Evolutionary conservation across 2,888 invertebrate species (phyloP).

Genomic region (Spilosoma lubricipeda): DNA sequence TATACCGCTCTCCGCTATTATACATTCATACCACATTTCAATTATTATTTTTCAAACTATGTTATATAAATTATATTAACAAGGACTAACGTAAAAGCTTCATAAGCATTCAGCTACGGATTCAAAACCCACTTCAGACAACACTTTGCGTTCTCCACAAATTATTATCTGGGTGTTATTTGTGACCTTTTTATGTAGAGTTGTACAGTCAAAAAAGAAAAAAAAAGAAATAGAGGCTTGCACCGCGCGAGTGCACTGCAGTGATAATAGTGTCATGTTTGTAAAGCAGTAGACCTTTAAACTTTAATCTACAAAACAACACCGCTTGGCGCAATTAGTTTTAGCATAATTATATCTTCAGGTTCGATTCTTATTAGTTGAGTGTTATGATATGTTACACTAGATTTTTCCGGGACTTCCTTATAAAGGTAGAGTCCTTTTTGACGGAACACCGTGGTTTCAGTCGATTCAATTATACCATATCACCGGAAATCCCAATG

Average conservation of each 20-base stretch:
- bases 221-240: too few relatives aligned
- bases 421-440: neutral
- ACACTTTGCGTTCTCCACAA: too few relatives aligned
- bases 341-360: neutral
- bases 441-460: neutral
- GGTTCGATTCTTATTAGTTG: neutral
- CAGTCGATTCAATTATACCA: neutral
- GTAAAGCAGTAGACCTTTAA: neutral
- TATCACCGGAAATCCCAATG: neutral
- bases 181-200: too few relatives aligned
- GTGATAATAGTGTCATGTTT: neutral
- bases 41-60: too few relatives aligned
- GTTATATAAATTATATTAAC: neutral
- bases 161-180: too few relatives aligned
- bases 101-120: neutral
- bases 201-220: too few relatives aligned
- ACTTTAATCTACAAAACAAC: neutral
- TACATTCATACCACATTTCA: too few relatives aligned
- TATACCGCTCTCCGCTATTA: too few relatives aligned
- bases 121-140: too few relatives aligned
- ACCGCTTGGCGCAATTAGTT: neutral
- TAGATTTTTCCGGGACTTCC: neutral
- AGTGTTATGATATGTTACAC: neutral
- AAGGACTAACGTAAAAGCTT: neutral
- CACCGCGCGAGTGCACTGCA: too few relatives aligned